Percentiles rank a stretch among this genome's conserved stretches.
Evolutionary conservation across 2,888 invertebrate species (phyloP).

Genomic region (Latrodectus elegans): DNA sequence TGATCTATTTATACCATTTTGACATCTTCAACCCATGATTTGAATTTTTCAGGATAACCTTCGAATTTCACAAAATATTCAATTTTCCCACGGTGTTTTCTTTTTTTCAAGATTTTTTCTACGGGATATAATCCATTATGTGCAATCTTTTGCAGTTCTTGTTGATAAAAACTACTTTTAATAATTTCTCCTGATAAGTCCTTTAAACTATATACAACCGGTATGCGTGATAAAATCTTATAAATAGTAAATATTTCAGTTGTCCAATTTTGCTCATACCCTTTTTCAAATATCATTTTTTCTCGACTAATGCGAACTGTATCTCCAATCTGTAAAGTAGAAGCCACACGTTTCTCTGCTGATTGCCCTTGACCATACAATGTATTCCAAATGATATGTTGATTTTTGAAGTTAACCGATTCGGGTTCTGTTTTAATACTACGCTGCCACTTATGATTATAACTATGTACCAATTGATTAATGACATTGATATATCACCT

Average conservation of each 20-base stretch:
- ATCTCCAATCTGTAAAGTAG: constrained; percentile 26
- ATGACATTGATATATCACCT: constrained; percentile 20
- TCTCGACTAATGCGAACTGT: constrained; percentile 27
- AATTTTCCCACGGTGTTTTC: neutral
- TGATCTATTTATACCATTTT: neutral
- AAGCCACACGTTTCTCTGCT: neutral
- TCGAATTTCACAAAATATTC: constrained; percentile 10
- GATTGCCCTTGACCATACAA: constrained; percentile 20
- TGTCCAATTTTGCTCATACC: constrained; percentile 39
- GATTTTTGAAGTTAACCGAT: constrained; percentile 10
- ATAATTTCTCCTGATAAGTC: neutral
- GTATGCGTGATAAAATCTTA: neutral
- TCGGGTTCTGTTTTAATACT: constrained; percentile 27
- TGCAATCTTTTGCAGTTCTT: constrained; percentile 27
- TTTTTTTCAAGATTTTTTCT: neutral
- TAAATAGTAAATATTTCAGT: constrained; percentile 1
- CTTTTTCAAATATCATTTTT: constrained; percentile 22
- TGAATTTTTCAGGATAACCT: neutral
- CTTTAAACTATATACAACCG: neutral
- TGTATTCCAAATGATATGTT: constrained; percentile 4
- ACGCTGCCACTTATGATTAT: constrained; percentile 39
- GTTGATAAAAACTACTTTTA: neutral
- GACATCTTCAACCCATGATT: neutral
- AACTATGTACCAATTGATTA: constrained; percentile 17
- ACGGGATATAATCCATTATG: neutral